phyloP scores from a whole-genome alignment of 2,113 vertebrate species.

The Zosterops lateralis region DNA sequence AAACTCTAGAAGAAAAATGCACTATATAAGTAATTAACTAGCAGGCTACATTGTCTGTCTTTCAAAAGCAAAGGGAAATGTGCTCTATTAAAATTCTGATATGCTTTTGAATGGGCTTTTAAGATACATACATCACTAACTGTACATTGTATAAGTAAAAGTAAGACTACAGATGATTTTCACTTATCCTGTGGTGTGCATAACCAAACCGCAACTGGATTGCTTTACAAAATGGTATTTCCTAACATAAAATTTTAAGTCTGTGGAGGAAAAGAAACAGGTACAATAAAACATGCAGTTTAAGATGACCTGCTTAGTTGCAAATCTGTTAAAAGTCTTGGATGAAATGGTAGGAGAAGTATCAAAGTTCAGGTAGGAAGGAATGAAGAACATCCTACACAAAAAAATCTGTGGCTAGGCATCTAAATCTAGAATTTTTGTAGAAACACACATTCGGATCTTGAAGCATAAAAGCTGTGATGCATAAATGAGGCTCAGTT shows the following conservation, averaged over 20 bases:
- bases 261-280: not conserved
- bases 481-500: constrained; percentile 13
- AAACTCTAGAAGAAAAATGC: not conserved
- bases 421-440: not conserved
- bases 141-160: not conserved
- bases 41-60: not conserved
- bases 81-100: not conserved
- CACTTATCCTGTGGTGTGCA: not conserved
- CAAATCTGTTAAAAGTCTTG: not conserved
- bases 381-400: constrained; percentile 42
- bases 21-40: not conserved
- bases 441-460: not conserved
- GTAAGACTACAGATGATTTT: not conserved
- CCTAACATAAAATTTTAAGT: not conserved
- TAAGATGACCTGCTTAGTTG: not conserved
- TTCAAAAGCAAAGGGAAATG: not conserved
- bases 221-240: not conserved
- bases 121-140: not conserved
- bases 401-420: constrained; percentile 8
- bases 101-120: not conserved
- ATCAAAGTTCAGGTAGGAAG: constrained; percentile 32
- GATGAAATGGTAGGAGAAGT: not conserved
- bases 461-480: constrained; percentile 7
- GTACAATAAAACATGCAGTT: not conserved
- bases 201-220: not conserved